Base-by-base conservation (phyloP, 92 coral and sea anemone species). In the Epizoanthus illoricatus region DNA sequence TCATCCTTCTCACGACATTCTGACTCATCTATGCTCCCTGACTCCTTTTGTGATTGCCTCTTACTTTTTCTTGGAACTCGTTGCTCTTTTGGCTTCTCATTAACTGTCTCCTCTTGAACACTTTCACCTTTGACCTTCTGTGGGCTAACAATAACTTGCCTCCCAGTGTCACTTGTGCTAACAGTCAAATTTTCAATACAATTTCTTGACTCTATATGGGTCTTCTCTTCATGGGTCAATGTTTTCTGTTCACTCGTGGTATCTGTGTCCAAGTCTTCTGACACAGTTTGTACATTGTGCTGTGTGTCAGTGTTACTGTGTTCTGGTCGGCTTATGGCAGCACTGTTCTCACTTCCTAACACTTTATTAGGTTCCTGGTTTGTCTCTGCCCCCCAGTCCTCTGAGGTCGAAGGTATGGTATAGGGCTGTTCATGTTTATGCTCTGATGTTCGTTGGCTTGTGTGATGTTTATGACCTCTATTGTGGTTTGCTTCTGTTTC, bases 161-260 rank as follows among this genome's bases (percentile, higher is more conserved):
- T 45, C 16, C 23, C 71, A 45, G 43, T 57, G 21, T 78, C 82
- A 78, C 43, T 23, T 11, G 82, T 43, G 42, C 19, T 78, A 13
- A 78, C 7, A 5, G 71, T 63, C 59, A 63, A 57, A 19, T 78
- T 63, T 62, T 78, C 71, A 63, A 62, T 54, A 39, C 4, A 10
- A 21, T 63, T 70, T 63, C 41, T 43, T 13, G 82, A 63, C 4
- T 58, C 42, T 39, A 2, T n/a, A 28, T 2, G 15, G 8, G 28
- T 58, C 63, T 75, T 9, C 39, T 28, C 16, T 3, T 17, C 80
- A 60, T 17, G 62, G 47, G 41, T 78, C 19, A 5, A 20, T 20
- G 12, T 20, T 78, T 62, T 19, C 49, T 11, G 42, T 64, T 1
- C 12, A 52, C 56, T 60, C 3, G 33, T 21, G 5, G 16, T 11